These are phyloP conservation scores for Papilio polytes DNA, from an alignment of 1,140 invertebrate genomes.

Conservation along the genomic window DNA sequence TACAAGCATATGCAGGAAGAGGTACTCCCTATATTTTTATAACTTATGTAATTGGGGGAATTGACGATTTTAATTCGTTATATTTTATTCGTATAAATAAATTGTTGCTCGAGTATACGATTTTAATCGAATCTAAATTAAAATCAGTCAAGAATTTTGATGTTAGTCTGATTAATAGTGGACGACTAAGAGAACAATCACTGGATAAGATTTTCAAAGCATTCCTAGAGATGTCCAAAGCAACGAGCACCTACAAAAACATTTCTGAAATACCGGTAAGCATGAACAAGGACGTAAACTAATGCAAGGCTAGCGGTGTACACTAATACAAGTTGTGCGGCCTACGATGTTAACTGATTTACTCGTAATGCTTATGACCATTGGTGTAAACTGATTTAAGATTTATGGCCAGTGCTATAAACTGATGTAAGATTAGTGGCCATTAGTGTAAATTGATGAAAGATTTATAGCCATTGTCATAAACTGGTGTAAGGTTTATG, in stretches of 20 bases:
- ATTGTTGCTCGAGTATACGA: neutral
- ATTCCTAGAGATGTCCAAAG: neutral
- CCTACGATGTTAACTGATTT: neutral
- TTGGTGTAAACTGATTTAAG: no score
- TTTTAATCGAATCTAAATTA: neutral
- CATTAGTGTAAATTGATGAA: no score
- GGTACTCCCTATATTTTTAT: neutral
- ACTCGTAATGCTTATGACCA: neutral
- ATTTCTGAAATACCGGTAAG: slow-evolving; percentile 6
- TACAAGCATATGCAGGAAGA: neutral
- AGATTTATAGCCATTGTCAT: neutral
- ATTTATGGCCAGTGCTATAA: neutral
- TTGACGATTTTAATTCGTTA: neutral
- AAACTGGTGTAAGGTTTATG: neutral
- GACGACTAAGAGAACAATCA: neutral
- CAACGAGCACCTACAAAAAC: neutral
- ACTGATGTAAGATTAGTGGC: no score
- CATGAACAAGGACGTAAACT: neutral
- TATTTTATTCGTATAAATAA: slow-evolving; percentile 8
- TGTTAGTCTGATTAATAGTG: neutral
- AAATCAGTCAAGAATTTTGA: neutral
- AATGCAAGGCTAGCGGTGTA: neutral
- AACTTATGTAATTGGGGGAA: neutral
- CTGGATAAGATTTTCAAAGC: neutral
- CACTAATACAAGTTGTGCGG: neutral